Evolutionary conservation across 2,113 vertebrate species (phyloP).

Genomic region (Chionomys nivalis): DNA sequence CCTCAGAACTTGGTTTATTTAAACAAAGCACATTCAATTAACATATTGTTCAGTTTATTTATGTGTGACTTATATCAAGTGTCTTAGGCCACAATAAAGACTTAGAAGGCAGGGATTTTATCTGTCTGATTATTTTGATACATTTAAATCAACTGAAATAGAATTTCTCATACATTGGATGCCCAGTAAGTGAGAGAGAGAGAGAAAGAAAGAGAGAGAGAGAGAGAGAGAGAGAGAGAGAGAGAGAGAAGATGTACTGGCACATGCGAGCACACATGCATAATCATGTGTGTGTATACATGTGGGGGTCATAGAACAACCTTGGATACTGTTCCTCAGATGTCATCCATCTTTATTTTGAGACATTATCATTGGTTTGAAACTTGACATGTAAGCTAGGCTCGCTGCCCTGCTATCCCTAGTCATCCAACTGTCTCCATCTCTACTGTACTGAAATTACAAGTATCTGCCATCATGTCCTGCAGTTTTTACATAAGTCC

Average conservation of each 20-base stretch:
- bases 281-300: neutral
- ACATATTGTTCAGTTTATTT: neutral
- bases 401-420: neutral
- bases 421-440: neutral
- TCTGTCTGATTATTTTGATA: neutral
- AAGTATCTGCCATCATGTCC: too few relatives aligned
- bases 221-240: neutral
- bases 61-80: neutral
- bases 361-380: neutral
- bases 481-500: too few relatives aligned
- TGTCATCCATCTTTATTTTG: neutral
- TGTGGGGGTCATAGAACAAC: neutral
- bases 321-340: neutral
- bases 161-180: neutral
- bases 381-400: neutral
- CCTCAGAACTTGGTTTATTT: slow-evolving; percentile 1
- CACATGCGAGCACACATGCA: too few relatives aligned
- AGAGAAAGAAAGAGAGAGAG: too few relatives aligned
- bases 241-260: neutral
- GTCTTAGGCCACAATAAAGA: neutral
- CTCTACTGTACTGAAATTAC: neutral
- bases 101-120: neutral
- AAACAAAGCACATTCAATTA: neutral
- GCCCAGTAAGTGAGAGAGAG: neutral
- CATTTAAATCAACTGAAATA: neutral